phyloP scores from a whole-genome alignment of 2,113 vertebrate genomes.

The Hydropotes inermis region DNA sequence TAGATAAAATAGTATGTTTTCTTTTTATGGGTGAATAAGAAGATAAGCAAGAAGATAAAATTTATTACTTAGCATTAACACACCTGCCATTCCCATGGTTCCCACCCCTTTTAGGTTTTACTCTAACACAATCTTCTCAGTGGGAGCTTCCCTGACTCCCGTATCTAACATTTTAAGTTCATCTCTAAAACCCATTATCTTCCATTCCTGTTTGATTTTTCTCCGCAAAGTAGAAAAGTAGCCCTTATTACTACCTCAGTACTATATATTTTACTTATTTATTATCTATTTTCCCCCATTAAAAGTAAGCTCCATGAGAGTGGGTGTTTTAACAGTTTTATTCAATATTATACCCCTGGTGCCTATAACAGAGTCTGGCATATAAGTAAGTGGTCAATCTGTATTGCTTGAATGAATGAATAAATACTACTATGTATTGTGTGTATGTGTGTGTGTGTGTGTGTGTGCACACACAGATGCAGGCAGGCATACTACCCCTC shows the following conservation, averaged over 20 bases:
- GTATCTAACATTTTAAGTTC: background rate
- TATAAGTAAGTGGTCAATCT: background rate
- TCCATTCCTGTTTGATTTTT: background rate
- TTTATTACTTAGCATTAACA: background rate
- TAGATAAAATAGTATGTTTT: background rate
- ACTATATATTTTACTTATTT: background rate
- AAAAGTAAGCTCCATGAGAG: background rate
- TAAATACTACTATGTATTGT: background rate
- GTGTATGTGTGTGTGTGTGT: background rate
- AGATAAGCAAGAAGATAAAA: background rate
- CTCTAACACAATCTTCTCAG: background rate
- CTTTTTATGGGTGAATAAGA: background rate
- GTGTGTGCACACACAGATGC: fast-evolving
- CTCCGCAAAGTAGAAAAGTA: background rate
- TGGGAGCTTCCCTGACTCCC: background rate
- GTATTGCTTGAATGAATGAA: background rate
- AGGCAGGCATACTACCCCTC: background rate
- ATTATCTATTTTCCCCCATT: background rate
- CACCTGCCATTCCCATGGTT: background rate
- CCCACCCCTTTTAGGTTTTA: background rate
- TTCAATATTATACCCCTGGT: background rate
- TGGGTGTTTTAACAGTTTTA: background rate
- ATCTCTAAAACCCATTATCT: background rate
- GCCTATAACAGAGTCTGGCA: background rate
- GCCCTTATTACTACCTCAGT: background rate